These are phyloP conservation scores for Augochlorella aurata DNA, from an alignment of 2,888 invertebrate genomes.

Conservation along the genomic window DNA sequence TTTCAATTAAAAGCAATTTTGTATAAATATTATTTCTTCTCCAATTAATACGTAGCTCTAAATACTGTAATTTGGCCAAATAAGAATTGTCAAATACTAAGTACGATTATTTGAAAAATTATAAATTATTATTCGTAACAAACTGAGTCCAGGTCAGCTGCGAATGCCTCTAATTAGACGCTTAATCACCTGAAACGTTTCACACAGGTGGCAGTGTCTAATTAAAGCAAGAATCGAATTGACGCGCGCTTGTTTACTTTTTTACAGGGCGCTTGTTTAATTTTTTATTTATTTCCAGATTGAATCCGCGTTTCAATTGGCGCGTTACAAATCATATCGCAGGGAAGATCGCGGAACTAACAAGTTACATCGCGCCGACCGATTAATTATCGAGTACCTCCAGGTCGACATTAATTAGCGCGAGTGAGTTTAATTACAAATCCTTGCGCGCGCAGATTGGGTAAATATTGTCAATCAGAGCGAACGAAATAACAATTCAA, in stretches of 20 bases:
- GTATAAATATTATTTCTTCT: too few relatives aligned
- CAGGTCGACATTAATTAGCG: constrained; percentile 36
- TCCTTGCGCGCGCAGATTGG: constrained; percentile 17
- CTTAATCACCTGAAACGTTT: background rate
- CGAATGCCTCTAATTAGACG: background rate
- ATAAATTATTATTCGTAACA: too few relatives aligned
- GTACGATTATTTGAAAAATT: too few relatives aligned
- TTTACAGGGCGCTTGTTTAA: background rate
- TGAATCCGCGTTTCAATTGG: background rate
- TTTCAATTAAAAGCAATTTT: too few relatives aligned
- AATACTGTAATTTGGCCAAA: too few relatives aligned
- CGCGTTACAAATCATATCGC: background rate
- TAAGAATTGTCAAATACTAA: too few relatives aligned
- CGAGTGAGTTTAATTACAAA: constrained; percentile 34
- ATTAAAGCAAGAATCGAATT: background rate
- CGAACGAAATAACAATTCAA: constrained; percentile 48
- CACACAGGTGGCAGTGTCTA: background rate
- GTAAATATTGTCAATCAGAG: constrained; percentile 46
- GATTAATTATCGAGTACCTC: constrained; percentile 10
- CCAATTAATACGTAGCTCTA: too few relatives aligned
- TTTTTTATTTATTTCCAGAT: background rate
- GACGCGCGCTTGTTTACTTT: background rate
- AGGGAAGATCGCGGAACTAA: background rate
- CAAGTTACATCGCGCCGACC: constrained; percentile 1
- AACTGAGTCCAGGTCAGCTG: too few relatives aligned